Evolutionary conservation across 2,113 vertebrate genomes (phyloP), one percentile per base, ranked within the genome.

Genomic region (Chaetura pelagica): DNA sequence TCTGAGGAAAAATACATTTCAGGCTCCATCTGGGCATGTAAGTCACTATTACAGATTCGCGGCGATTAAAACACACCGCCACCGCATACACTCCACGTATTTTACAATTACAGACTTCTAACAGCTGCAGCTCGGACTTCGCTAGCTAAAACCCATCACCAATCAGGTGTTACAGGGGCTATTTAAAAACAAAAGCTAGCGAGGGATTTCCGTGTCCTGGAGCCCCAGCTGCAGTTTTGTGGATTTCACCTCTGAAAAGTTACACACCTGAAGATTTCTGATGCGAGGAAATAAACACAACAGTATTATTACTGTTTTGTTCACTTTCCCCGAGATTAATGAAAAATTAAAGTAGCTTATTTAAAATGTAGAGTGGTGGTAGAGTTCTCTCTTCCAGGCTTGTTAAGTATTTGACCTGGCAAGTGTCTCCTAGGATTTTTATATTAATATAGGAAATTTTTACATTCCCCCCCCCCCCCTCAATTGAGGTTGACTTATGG

Each of bases 401-500:
- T 94, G 73, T 87, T 84, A 84, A 87, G 63, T 90, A 93, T 95
- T 62, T 78, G 94, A 90, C 92, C 86, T 95, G 92, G 93, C 96
- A 96, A 95, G 79, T 78, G 92, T 67, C 94, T 83, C 79, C 51
- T 71, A 93, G 48, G 44, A 95, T 94, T 95, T 92, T 84, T 38
- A 90, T 84, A 90, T 54, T 74, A 92, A 95, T 90, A 23, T 88
- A 72, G 40, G 49, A 92, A 81, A 64, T 72, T 59, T 7, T 26
- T 23, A 4, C 30, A 55, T 34, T 59, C 58, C 23, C 38, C 48
- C 48, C 48, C 48, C 19, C 9, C 19, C 19, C 10, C 46, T 21
- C 44, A 86, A 84, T 52, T 62, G 22, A 90, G 40, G 64, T 67
- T 88, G 83, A 91, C 71, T 93, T 93, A 74, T 8, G 75, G 72